Evolutionary conservation across 2,888 invertebrate species (phyloP).

Genomic region (Calameuta idolon): DNA sequence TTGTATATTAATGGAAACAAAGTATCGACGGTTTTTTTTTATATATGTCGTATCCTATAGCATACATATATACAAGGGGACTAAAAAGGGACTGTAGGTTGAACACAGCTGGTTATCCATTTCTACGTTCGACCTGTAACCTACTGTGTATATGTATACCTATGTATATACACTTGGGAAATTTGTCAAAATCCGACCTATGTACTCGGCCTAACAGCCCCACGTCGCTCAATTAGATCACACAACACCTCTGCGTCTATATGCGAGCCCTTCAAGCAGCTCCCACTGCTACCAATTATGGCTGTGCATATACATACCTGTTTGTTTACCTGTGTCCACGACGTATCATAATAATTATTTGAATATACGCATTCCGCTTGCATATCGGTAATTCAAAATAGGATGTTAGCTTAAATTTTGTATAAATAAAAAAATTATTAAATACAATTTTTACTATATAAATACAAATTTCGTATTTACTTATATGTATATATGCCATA

Average conservation of each 20-base stretch:
- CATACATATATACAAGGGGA: background rate
- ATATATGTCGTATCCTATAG: background rate
- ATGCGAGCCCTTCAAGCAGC: conserved; percentile 30
- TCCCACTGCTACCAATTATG: conserved; percentile 35
- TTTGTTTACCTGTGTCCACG: background rate
- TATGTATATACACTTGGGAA: conserved; percentile 28
- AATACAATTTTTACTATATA: background rate
- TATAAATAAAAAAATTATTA: background rate
- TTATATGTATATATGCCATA: background rate
- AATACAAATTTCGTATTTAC: background rate
- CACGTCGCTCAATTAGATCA: conserved; percentile 31
- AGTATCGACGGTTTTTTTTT: background rate
- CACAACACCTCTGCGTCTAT: conserved; percentile 24
- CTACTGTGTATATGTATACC: background rate
- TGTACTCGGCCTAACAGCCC: conserved; percentile 25
- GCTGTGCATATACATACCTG: conserved; percentile 17
- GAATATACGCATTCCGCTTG: background rate
- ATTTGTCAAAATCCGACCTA: conserved; percentile 32
- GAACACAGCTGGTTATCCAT: conserved; percentile 18
- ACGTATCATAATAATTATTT: background rate
- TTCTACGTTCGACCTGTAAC: conserved; percentile 11
- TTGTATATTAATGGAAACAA: background rate
- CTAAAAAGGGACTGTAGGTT: background rate
- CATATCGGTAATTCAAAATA: background rate
- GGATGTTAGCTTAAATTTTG: background rate